A percentile compares a stretch with the other conserved stretches of the same genome.
Conservation (phyloP, 2,797 vertebrate species). For the Oreortyx pictus region DNA sequence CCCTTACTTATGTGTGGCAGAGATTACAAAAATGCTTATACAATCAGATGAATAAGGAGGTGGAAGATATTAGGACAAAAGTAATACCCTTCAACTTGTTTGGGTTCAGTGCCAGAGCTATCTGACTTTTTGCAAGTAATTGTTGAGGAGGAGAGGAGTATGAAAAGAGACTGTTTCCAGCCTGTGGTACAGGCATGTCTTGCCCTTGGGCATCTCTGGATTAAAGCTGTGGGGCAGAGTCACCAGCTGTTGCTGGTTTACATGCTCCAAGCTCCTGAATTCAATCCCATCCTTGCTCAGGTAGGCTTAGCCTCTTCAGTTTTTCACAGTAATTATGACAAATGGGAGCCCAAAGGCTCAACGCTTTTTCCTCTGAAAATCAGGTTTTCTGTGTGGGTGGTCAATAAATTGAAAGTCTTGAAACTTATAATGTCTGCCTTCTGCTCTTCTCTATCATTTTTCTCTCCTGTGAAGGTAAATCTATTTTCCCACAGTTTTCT, state of each 20-base stretch:
- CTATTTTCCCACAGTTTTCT: neutral
- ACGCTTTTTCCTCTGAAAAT: neutral
- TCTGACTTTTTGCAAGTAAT: neutral
- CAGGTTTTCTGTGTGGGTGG: neutral
- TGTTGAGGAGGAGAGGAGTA: neutral
- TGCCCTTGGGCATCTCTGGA: neutral
- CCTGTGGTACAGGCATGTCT: neutral
- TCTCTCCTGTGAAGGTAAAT: neutral
- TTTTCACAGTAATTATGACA: constrained; percentile 46
- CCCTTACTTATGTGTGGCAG: neutral
- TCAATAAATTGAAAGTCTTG: constrained; percentile 32
- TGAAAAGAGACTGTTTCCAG: neutral
- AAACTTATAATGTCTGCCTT: neutral
- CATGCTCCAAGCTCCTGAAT: neutral
- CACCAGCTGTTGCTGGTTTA: neutral
- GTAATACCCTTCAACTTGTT: neutral
- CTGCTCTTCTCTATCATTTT: neutral
- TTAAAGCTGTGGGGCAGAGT: neutral
- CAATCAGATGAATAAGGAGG: neutral
- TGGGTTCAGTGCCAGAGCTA: neutral
- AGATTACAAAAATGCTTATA: neutral
- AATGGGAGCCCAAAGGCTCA: constrained; percentile 8
- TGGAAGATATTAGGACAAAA: neutral
- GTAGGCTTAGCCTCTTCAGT: neutral
- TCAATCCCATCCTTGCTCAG: neutral